Evolutionary conservation across 2,888 invertebrate genomes (phyloP), one percentile per base, ranked within the genome.

Genomic region (Ommatoiulus sabulosus): DNA sequence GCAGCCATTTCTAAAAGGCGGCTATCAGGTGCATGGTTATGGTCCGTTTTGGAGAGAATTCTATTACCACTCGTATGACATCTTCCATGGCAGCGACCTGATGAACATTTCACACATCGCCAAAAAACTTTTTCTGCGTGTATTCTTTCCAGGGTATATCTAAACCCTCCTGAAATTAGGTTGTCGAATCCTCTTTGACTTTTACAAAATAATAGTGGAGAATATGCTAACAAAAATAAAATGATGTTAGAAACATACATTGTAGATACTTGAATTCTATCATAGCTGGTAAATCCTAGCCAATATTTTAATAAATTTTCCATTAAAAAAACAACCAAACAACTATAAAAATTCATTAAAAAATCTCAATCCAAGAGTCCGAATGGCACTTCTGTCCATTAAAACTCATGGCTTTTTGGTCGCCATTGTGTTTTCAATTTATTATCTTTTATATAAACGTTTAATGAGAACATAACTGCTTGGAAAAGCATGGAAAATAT

Each of bases 101-200:
- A 35, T 80, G 35, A 24, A 12, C 35, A 80, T 80, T 80, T 35
- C 35, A 35, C 80, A 35, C 80, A 80, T 12, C 35, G 24, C 80
- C 80, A 80, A 15, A 80, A 35, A 35, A 80, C 80, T 7, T 80
- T 80, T 10, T 80, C 12, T 10, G 80, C 24, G 24, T 35, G 24
- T 35, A 35, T 80, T 12, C 80, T 80, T 80, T 80, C 80, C 80
- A 12, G 1, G 80, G 80, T 80, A 35, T 80, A 80, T 80, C 12
- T 80, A 80, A 80, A 80, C 80, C 80, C 80, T 80, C 35, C 80
- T 80, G 35, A 2, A 80, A 80, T 35, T 35, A 80, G 80, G 80
- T 80, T 80, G 80, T 80, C 80, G 80, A 20, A 80, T 80, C 80
- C 80, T 80, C 80, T 80, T 80, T 80, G 80, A 20, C 80, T 80